Evolutionary conservation across 2,797 vertebrate genomes (phyloP).

Genomic region (Rachycentron canadum): DNA sequence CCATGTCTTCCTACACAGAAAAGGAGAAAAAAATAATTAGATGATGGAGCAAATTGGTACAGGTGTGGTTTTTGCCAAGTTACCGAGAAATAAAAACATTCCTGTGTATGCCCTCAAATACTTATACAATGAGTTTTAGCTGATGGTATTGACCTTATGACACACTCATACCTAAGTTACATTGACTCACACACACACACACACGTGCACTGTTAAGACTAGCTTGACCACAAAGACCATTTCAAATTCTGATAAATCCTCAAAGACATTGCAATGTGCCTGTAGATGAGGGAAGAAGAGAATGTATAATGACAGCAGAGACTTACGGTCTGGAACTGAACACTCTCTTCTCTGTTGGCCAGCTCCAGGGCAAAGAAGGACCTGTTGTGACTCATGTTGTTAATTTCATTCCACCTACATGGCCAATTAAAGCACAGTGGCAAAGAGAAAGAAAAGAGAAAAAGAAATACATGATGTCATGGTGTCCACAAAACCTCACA

Average conservation of each 20-base stretch:
- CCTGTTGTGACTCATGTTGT: conserved; percentile 99
- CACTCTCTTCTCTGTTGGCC: conserved; percentile 95
- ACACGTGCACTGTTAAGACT: conserved; percentile 50
- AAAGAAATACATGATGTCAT: conserved; percentile 63
- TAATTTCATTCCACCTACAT: conserved; percentile 97
- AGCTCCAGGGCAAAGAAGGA: conserved; percentile 96
- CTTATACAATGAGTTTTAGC: conserved; percentile 28
- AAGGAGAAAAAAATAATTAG: conserved; percentile 56
- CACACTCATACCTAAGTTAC: conserved; percentile 22
- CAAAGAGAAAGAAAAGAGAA: conserved; percentile 28
- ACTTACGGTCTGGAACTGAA: conserved; percentile 99
- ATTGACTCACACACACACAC: conserved; percentile 11
- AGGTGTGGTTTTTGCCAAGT: conserved; percentile 22
- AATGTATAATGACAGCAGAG: conserved; percentile 34
- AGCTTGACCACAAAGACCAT: conserved; percentile 33
- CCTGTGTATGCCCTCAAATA: conserved; percentile 25
- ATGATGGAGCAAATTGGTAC: conserved; percentile 19
- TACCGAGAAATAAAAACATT: conserved; percentile 28
- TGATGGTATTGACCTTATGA: conserved; percentile 45
- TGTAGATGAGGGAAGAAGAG: conserved; percentile 2
- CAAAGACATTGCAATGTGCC: conserved; percentile 51
- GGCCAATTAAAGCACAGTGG: conserved; percentile 63
- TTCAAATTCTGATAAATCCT: conserved; percentile 53
- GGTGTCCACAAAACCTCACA: conserved; percentile 40
- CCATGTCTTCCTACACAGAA: conserved; percentile 95